Conservation (phyloP, 2,113 vertebrate species). For the Puntigrus tetrazona region DNA sequence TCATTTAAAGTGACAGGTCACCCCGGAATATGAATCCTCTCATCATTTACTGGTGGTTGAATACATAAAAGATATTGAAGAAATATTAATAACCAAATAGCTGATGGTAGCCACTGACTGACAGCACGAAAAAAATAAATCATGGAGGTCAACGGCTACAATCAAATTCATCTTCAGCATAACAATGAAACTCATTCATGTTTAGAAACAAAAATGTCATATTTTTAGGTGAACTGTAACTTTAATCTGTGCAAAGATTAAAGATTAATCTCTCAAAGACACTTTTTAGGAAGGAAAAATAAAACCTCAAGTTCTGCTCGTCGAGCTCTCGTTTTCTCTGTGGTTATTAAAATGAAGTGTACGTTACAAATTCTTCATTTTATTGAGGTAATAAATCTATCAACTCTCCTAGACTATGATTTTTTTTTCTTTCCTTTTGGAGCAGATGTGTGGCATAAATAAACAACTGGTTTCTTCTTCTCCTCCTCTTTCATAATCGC, state of each 20-base stretch:
- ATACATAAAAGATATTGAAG: background rate
- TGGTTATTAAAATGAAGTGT: slow-evolving; percentile 61
- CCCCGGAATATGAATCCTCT: no score
- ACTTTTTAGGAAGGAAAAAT: slow-evolving; percentile 50
- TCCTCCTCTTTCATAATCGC: slow-evolving; percentile 53
- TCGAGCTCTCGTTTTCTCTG: slow-evolving; percentile 64
- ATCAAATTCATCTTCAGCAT: background rate
- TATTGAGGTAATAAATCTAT: slow-evolving; percentile 75
- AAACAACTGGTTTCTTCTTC: slow-evolving; percentile 67
- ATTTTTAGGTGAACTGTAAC: background rate
- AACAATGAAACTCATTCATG: background rate
- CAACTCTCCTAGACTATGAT: slow-evolving; percentile 60
- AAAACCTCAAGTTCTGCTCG: slow-evolving; percentile 58
- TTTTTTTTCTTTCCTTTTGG: slow-evolving; percentile 42
- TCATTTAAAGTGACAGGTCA: slow-evolving; percentile 55
- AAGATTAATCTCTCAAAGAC: slow-evolving; percentile 72
- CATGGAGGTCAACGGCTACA: no score
- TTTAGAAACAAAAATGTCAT: no score
- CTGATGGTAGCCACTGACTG: background rate
- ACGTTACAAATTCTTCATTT: slow-evolving; percentile 73
- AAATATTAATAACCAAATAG: background rate
- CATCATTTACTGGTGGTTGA: background rate
- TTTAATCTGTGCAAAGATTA: slow-evolving; percentile 68
- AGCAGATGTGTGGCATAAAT: slow-evolving; percentile 64
- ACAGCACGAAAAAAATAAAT: no score